These are phyloP conservation scores for Scaptodrosophila lebanonensis DNA, from an alignment of 1,140 invertebrate genomes.

Conservation along the genomic window DNA sequence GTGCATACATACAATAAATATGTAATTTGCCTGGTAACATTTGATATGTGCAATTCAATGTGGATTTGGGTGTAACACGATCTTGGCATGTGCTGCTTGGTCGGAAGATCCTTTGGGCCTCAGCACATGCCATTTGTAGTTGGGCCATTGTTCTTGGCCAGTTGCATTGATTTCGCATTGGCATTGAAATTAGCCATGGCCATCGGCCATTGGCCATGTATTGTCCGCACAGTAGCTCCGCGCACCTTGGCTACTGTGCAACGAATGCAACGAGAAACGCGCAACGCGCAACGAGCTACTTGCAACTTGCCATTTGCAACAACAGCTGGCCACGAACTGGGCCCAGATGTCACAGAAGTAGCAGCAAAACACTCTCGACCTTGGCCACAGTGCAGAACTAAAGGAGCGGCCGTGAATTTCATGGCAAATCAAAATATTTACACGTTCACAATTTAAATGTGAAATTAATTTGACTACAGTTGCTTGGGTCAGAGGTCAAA, in stretches of 20 bases:
- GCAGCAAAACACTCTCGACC: constrained; percentile 39
- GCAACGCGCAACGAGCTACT: constrained; percentile 37
- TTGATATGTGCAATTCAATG: too few species aligned
- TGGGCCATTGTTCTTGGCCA: neutral
- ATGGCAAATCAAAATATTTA: constrained; percentile 65
- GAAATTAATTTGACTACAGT: constrained; percentile 69
- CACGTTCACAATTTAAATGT: constrained; percentile 45
- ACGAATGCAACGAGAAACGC: constrained; percentile 20
- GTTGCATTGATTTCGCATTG: constrained; percentile 19
- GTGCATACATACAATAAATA: too few species aligned
- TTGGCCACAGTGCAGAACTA: constrained; percentile 69
- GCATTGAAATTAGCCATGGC: constrained; percentile 51
- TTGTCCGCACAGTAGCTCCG: constrained; percentile 35
- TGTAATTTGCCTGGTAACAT: too few species aligned
- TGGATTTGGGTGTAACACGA: too few species aligned
- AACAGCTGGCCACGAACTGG: constrained; percentile 18
- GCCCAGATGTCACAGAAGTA: constrained; percentile 32
- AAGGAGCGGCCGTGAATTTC: constrained; percentile 42
- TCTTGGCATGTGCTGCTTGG: too few species aligned
- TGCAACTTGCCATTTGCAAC: neutral
- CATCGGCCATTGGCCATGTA: neutral
- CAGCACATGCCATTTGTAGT: constrained; percentile 25
- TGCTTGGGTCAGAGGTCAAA: neutral
- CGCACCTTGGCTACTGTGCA: constrained; percentile 34
- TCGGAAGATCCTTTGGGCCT: too few species aligned